Percentiles rank a stretch among this genome's conserved stretches.
Conservation (phyloP, 2,797 vertebrate species). For the Platyrinchus mystaceus region DNA sequence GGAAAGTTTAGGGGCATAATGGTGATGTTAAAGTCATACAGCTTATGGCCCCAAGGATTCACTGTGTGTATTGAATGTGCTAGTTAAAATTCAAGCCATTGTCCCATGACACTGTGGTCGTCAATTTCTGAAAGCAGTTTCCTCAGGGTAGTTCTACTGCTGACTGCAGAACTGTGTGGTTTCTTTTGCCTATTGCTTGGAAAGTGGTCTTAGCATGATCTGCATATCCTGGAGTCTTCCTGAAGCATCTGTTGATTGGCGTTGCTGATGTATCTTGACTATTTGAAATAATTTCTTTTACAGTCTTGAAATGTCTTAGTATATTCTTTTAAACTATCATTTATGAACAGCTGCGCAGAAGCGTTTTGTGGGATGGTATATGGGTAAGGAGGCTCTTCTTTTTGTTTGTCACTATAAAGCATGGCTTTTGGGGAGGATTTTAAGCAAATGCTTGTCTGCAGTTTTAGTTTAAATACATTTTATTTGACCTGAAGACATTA, state of each 20-base stretch:
- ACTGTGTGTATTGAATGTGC: not conserved
- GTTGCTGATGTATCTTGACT: slow-evolving; percentile 22
- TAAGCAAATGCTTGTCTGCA: not conserved
- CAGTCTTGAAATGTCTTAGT: slow-evolving; percentile 6
- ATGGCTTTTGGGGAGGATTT: not conserved
- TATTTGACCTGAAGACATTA: not conserved
- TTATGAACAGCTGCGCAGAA: not conserved
- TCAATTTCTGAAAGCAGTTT: slow-evolving; percentile 41
- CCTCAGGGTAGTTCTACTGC: slow-evolving; percentile 33
- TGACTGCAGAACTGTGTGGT: slow-evolving; percentile 54
- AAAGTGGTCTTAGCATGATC: slow-evolving; percentile 50
- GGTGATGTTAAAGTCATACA: not conserved
- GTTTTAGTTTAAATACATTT: not conserved
- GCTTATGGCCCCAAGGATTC: not conserved
- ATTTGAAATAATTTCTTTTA: slow-evolving; percentile 18
- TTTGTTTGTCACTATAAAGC: not conserved
- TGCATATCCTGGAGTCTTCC: slow-evolving; percentile 38
- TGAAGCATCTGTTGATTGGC: slow-evolving; percentile 40
- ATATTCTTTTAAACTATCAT: not conserved
- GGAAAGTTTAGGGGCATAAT: not conserved
- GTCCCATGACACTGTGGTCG: not conserved
- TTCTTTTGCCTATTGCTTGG: slow-evolving; percentile 64
- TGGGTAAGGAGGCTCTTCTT: not conserved
- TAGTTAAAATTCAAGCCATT: slow-evolving; percentile 43
- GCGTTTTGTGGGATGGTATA: not conserved